phyloP scores from a whole-genome alignment of 2,113 vertebrate species.

The Rhea americana region DNA sequence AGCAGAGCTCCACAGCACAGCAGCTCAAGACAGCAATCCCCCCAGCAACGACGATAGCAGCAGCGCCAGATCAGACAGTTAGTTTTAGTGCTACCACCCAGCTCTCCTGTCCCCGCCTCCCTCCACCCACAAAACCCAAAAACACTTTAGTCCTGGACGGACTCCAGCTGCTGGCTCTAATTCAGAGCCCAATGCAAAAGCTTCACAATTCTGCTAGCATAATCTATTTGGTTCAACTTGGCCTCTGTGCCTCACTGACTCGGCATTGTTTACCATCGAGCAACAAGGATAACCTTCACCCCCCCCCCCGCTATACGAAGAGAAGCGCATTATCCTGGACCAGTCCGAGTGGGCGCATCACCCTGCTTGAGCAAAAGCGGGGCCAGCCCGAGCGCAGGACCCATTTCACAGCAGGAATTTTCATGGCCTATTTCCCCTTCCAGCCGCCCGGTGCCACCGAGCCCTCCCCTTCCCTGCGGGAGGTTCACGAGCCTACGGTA shows the following conservation, averaged over 20 bases:
- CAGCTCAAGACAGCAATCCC: constrained; percentile 63
- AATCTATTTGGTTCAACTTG: constrained; percentile 74
- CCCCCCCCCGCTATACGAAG: background rate
- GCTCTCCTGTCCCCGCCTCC: constrained; percentile 76
- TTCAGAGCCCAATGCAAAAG: constrained; percentile 83
- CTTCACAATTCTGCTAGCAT: constrained; percentile 78
- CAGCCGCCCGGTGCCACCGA: fast-evolving
- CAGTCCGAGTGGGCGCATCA: background rate
- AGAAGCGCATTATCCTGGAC: background rate
- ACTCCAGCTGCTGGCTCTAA: constrained; percentile 86
- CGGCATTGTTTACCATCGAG: constrained; percentile 72
- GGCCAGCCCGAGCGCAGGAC: background rate
- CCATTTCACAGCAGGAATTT: background rate
- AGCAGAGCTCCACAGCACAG: constrained; percentile 50
- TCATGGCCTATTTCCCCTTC: constrained; percentile 14
- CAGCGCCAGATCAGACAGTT: constrained; percentile 72
- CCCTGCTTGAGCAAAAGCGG: background rate
- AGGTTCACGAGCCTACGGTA: background rate
- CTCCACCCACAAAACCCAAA: constrained; percentile 77
- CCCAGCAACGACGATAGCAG: constrained; percentile 55
- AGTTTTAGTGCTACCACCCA: constrained; percentile 77
- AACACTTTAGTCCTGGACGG: constrained; percentile 84
- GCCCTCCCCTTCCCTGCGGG: background rate
- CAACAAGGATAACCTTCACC: constrained; percentile 63
- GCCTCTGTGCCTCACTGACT: constrained; percentile 73